A percentile compares a stretch with the other conserved stretches of the same genome.
These are phyloP conservation scores for Hemitrygon akajei DNA, from an alignment of 2,797 vertebrate species.

Conservation along the genomic window DNA sequence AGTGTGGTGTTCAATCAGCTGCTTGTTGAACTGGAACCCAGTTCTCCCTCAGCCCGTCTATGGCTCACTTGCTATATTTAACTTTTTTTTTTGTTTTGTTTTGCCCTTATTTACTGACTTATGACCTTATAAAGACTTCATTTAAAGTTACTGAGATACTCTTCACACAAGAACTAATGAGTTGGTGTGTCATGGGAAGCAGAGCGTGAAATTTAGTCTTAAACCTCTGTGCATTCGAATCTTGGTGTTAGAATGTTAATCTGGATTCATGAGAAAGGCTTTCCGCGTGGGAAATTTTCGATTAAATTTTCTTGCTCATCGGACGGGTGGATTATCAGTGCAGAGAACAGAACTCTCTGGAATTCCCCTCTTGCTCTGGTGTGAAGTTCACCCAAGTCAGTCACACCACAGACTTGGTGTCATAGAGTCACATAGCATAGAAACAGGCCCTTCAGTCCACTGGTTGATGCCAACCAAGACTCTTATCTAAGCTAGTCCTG, in stretches of 20 bases:
- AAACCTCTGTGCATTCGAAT: slow-evolving; percentile 16
- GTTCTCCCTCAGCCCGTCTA: neutral
- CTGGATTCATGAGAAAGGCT: slow-evolving; percentile 5
- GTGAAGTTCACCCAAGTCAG: neutral
- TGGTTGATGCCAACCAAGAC: too few species aligned
- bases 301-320: slow-evolving; percentile 6
- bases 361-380: neutral
- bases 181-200: slow-evolving; percentile 5
- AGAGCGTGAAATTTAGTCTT: slow-evolving; percentile 29
- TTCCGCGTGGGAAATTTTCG: slow-evolving; percentile 16
- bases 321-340: neutral
- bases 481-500: too few species aligned
- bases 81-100: neutral
- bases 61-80: neutral
- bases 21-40: neutral
- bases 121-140: slow-evolving; percentile 27
- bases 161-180: slow-evolving; percentile 1
- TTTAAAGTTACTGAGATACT: slow-evolving; percentile 5
- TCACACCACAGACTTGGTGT: too few species aligned
- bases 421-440: too few species aligned
- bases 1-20: neutral
- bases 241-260: slow-evolving; percentile 3
- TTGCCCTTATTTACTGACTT: neutral
- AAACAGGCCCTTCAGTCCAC: too few species aligned
- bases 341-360: neutral